Evolutionary conservation across 1,140 invertebrate species (phyloP), one percentile per base, ranked within the genome.

Genomic region (Luehdorfia chinensis): DNA sequence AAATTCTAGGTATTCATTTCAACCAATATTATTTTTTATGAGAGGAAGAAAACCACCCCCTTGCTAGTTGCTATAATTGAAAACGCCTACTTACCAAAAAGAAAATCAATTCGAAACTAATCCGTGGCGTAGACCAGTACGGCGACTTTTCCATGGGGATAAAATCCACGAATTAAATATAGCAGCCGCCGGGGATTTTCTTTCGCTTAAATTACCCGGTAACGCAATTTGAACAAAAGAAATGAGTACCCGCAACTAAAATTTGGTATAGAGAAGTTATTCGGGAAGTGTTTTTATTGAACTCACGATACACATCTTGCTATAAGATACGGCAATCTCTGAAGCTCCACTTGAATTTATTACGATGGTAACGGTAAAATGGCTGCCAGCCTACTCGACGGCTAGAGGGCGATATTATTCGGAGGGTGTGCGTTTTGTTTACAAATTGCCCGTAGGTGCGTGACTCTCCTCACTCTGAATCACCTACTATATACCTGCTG

Each of bases 401-500:
- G 12, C 41, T 50, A 52, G 46, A 48, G 46, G 49, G 55, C 64
- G 54, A 72, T 74, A 75, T 76, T 64, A 72, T 75, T 76, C 59
- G 56, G 52, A 43, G 53, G 58, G 64, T 66, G 59, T 75, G 62
- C 59, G 68, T 73, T 76, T 80, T 77, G 72, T 75, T 66, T 78
- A 73, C 70, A 80, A 80, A 80, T 80, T 78, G 68, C 55, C 64
- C 53, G 55, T 48, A 49, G 63, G 70, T 59, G 66, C 75, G 72
- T 75, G 73, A 55, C 53, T 55, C 51, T 37, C 9, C 43, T 48
- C 30, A n/a, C 7, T 27, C 16, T 45, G 45, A 58, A 64, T 59
- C 48, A 56, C 50, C 59, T 46, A 52, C 52, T 61, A 63, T 41
- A 41, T 41, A 27, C 12, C 54, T 59, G 54, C 37, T 58, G 47